A percentile compares a stretch with the other conserved stretches of the same genome.
These are phyloP conservation scores for Aquatica leii DNA, from an alignment of 2,888 invertebrate genomes.

Conservation along the genomic window DNA sequence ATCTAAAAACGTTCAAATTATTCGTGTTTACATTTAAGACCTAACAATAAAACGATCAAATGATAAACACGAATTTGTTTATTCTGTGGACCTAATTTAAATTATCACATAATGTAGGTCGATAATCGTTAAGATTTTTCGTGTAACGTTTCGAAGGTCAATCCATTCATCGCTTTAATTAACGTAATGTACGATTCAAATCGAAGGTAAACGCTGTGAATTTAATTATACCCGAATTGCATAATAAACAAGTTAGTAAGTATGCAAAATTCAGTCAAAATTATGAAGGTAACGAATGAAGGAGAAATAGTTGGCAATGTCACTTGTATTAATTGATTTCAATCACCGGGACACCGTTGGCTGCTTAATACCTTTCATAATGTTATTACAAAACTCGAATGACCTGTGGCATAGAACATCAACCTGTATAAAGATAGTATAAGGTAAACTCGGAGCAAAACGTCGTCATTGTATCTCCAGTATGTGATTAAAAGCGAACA, in stretches of 20 bases:
- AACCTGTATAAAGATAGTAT: background rate
- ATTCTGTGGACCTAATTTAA: slow-evolving; percentile 5
- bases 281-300: background rate
- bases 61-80: too few species aligned
- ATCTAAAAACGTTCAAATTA: too few species aligned
- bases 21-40: too few species aligned
- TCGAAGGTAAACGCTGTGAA: background rate
- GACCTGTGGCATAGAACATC: background rate
- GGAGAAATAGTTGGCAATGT: background rate
- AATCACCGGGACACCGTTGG: background rate
- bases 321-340: slow-evolving; percentile 3
- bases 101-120: background rate
- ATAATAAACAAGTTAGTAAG: background rate
- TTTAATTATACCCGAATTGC: too few species aligned
- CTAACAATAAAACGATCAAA: too few species aligned
- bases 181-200: background rate
- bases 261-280: background rate
- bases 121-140: background rate
- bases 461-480: too few species aligned
- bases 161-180: slow-evolving; percentile 5
- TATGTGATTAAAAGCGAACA: too few species aligned
- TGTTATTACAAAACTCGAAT: slow-evolving; percentile 5
- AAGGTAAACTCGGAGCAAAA: too few species aligned
- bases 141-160: slow-evolving; percentile 1
- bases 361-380: background rate